phyloP scores from a whole-genome alignment of 2,888 invertebrate genomes.

The Sminthurides aquaticus region DNA sequence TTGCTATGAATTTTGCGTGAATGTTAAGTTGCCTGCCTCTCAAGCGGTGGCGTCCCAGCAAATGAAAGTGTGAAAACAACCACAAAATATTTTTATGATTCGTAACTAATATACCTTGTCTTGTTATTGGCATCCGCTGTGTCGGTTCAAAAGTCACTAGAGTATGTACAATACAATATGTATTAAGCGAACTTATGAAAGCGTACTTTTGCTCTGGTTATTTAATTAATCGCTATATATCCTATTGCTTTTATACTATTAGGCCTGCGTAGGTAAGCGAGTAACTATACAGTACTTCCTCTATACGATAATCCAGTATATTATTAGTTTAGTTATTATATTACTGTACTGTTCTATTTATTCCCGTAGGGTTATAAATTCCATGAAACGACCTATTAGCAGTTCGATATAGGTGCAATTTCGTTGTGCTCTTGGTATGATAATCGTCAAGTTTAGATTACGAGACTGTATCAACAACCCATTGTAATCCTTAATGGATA shows the following conservation, averaged over 20 bases:
- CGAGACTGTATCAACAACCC: background rate
- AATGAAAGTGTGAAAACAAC: background rate
- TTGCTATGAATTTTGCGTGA: background rate
- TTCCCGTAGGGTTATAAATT: too few relatives aligned
- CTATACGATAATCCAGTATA: too few relatives aligned
- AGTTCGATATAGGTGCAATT: background rate
- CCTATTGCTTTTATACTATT: background rate
- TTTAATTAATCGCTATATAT: background rate
- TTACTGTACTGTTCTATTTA: too few relatives aligned
- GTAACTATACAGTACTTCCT: too few relatives aligned
- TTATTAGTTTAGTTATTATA: too few relatives aligned
- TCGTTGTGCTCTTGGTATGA: background rate
- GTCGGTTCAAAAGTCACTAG: background rate
- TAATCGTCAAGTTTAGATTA: background rate
- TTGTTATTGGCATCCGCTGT: background rate
- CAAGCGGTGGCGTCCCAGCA: background rate
- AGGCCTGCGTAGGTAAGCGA: too few relatives aligned
- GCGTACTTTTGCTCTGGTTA: background rate
- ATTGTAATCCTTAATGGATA: background rate
- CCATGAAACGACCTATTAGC: background rate
- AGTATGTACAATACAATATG: background rate
- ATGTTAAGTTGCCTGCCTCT: background rate
- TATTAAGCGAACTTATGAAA: background rate
- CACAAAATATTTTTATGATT: background rate
- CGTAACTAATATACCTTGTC: background rate